Evolutionary conservation across 2,888 invertebrate species (phyloP).

Genomic region (Ophion slaviceki): DNA sequence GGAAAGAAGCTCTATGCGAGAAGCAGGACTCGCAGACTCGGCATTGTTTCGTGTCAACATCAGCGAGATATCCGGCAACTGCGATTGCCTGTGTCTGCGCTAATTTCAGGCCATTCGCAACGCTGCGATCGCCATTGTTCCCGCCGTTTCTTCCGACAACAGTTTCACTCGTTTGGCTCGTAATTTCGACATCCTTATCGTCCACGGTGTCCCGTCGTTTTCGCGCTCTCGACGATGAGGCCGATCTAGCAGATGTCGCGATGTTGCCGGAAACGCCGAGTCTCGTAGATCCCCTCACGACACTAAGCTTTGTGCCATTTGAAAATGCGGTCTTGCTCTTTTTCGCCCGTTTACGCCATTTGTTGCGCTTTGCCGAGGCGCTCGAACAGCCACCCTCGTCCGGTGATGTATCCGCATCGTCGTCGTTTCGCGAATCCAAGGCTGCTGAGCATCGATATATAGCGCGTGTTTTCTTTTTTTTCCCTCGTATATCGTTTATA

Average conservation of each 20-base stretch:
- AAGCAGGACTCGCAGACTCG: constrained; percentile 82
- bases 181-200: constrained; percentile 49
- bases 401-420: constrained; percentile 76
- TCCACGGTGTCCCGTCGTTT: constrained; percentile 56
- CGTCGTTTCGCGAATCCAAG: constrained; percentile 66
- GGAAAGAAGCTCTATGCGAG: constrained; percentile 87
- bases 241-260: constrained; percentile 13
- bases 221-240: constrained; percentile 53
- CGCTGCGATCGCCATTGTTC: constrained; percentile 83
- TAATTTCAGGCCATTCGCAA: constrained; percentile 89
- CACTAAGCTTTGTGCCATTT: constrained; percentile 50
- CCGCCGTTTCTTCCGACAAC: constrained; percentile 13
- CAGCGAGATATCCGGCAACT: constrained; percentile 87
- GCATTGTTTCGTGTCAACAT: constrained; percentile 84
- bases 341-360: constrained; percentile 76
- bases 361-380: constrained; percentile 71
- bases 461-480: constrained; percentile 8
- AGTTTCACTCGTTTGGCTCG: constrained; percentile 26
- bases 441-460: constrained; percentile 53
- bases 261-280: constrained; percentile 12
- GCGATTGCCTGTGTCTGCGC: constrained; percentile 90
- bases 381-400: constrained; percentile 70
- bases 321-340: constrained; percentile 66
- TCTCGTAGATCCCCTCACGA: constrained; percentile 1
- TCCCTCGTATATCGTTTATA: background rate